phyloP scores from a whole-genome alignment of 2,888 invertebrate species.

The Rotaria sp. region DNA sequence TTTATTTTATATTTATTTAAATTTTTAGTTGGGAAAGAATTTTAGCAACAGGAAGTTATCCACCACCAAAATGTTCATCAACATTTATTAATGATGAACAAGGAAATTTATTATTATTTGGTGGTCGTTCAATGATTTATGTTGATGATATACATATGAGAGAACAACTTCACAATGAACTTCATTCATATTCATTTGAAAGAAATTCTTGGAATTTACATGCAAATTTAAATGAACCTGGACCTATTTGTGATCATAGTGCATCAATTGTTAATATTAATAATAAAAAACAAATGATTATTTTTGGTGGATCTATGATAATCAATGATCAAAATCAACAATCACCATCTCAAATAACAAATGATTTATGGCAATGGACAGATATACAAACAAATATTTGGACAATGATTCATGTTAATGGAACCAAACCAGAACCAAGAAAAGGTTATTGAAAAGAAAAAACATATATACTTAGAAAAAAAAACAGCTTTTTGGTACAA shows the following conservation, averaged over 20 bases:
- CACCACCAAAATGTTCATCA: slow-evolving; percentile 88
- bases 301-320: slow-evolving; percentile 58
- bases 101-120: slow-evolving; percentile 71
- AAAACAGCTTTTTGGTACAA: no score
- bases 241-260: slow-evolving; percentile 83
- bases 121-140: slow-evolving; percentile 73
- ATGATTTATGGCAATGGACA: slow-evolving; percentile 32
- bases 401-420: slow-evolving; percentile 45
- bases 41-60: slow-evolving; percentile 68
- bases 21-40: slow-evolving; percentile 40
- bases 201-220: slow-evolving; percentile 67
- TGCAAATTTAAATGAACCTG: slow-evolving; percentile 60
- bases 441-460: slow-evolving; percentile 67
- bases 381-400: slow-evolving; percentile 31
- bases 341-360: slow-evolving; percentile 28
- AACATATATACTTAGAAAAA: neutral
- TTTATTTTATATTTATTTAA: neutral
- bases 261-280: slow-evolving; percentile 66
- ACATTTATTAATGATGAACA: slow-evolving; percentile 80
- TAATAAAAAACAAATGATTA: slow-evolving; percentile 51
- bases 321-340: slow-evolving; percentile 37
- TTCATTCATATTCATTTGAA: slow-evolving; percentile 75
- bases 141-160: slow-evolving; percentile 8
- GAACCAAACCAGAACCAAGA: slow-evolving; percentile 69
- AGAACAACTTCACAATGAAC: slow-evolving; percentile 45